Conservation (phyloP, 2,797 vertebrate species). For the Lophius americanus region DNA sequence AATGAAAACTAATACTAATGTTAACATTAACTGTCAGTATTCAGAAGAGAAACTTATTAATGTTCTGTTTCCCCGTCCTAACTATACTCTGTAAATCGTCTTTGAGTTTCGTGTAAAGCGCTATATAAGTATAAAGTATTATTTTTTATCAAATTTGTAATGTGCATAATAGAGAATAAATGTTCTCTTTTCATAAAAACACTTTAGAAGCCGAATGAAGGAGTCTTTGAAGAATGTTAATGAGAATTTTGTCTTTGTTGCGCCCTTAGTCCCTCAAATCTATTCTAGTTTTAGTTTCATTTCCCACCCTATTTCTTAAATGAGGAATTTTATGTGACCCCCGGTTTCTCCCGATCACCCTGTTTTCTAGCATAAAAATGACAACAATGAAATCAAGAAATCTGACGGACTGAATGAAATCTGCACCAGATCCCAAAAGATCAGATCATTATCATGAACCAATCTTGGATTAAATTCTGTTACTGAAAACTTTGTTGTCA, state of each 20-base stretch:
- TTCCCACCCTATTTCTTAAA: background rate
- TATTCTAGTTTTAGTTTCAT: background rate
- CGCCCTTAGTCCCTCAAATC: background rate
- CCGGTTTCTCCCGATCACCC: background rate
- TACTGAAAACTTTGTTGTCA: slow-evolving; percentile 23
- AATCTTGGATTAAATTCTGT: slow-evolving; percentile 16
- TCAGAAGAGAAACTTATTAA: slow-evolving; percentile 7
- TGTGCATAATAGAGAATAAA: background rate
- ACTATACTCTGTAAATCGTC: no score
- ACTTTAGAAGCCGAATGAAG: background rate
- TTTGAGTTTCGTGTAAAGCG: no score
- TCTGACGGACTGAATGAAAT: no score
- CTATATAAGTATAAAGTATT: no score
- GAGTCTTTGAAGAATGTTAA: background rate
- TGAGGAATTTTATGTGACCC: slow-evolving; percentile 1
- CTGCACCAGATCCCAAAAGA: background rate
- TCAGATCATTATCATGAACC: slow-evolving; percentile 24
- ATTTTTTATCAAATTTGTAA: no score
- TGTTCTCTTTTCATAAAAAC: background rate
- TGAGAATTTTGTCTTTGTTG: no score
- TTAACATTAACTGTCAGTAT: slow-evolving; percentile 16
- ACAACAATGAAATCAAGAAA: background rate
- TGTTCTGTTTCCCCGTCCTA: no score
- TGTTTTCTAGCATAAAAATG: background rate
- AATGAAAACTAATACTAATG: slow-evolving; percentile 5